Evolutionary conservation across 2,113 vertebrate species (phyloP), one percentile per base, ranked within the genome.

Genomic region (Verasper variegatus): DNA sequence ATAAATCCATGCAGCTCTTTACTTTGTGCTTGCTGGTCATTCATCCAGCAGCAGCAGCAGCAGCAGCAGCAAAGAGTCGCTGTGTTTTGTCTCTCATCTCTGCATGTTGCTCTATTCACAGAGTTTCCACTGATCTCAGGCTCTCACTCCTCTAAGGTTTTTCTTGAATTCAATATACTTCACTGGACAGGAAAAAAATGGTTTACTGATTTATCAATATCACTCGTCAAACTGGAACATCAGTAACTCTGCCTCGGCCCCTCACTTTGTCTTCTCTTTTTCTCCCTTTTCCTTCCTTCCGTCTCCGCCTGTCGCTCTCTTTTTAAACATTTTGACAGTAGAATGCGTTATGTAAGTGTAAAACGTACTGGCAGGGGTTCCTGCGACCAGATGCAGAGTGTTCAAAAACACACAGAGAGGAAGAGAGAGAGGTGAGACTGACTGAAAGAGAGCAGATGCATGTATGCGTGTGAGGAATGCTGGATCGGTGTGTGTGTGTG

Each of bases 321-420:
- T 57, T 75, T 65, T 66, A 57, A 86, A 88, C 70, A 80, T 42
- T 74, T 58, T 83, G 78, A 86, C 71, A 75, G 71, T 72, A 61
- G 71, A 67, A 85, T 81, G 71, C 49, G 68, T 88, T 89, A 86
- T 89, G 74, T 71, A 89, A 87, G 88, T 80, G 62, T 91, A 84
- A 88, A 87, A 78, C 73, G 70, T 56, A 26, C 73, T 87, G 84
- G 88, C 88, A 86, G 71, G n/a, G 65, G 68, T 81, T 87, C 54
- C 68, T 60, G 61, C 0, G 47, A 77, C 79, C 82, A 89, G 81
- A 90, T 90, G 90, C 88, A 87, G 68, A 59, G 52, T 27, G 74
- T 70, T 74, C 24, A 68, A 72, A 80, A 88, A 71, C 75, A 75
- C 68, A 42, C 40, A 80, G 35, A 81, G 2, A 76, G 63, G 56